Evolutionary conservation across 2,113 vertebrate species (phyloP).

Genomic region (Ginglymostoma cirratum): DNA sequence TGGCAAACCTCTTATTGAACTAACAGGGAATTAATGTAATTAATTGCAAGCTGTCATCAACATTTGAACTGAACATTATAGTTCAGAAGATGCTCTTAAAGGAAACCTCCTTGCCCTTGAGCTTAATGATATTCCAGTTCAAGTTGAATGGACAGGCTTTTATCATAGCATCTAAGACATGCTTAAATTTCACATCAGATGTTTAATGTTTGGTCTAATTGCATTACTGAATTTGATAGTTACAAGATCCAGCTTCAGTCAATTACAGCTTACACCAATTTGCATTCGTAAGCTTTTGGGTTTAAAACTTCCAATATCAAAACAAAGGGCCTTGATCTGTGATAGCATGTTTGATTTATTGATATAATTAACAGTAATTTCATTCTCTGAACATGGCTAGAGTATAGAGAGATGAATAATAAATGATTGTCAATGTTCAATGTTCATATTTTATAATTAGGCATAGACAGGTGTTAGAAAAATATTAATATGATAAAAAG

Average conservation of each 20-base stretch:
- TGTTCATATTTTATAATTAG: constrained; percentile 39
- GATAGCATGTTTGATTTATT: constrained; percentile 38
- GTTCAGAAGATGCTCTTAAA: background rate
- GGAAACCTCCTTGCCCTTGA: background rate
- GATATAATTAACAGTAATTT: constrained; percentile 37
- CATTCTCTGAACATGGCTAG: constrained; percentile 28
- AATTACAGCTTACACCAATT: constrained; percentile 20
- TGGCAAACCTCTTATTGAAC: background rate
- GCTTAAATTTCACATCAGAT: constrained; percentile 22
- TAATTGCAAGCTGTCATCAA: background rate
- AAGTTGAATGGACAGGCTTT: background rate
- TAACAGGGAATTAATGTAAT: background rate
- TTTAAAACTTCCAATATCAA: constrained; percentile 39
- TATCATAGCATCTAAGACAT: background rate
- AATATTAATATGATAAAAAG: background rate
- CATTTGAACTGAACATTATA: background rate
- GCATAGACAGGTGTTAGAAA: background rate
- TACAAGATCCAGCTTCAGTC: constrained; percentile 17
- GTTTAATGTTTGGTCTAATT: background rate
- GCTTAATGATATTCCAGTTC: background rate
- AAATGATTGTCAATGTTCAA: constrained; percentile 1
- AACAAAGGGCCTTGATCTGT: background rate
- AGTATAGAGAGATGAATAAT: constrained; percentile 33
- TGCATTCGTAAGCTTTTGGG: constrained; percentile 32
- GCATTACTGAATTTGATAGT: constrained; percentile 20